Base-by-base conservation (phyloP, 1,140 invertebrate genomes). In the Conus betulinus region DNA sequence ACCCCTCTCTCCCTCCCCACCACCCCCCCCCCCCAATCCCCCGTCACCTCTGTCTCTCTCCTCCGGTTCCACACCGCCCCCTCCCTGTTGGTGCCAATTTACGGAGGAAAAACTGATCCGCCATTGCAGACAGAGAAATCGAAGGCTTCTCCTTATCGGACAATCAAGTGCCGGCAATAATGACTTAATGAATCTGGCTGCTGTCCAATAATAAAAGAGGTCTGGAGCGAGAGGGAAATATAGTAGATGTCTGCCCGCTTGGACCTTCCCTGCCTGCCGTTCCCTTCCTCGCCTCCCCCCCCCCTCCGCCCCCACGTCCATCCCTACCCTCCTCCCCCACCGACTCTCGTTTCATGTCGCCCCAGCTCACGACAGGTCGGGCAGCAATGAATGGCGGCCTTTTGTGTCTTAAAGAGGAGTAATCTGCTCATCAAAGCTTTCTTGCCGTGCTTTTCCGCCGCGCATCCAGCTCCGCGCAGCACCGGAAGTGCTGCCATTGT, bases 181-280 rank as follows among this genome's bases (percentile, higher is more conserved):
- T 86, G 84, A 89, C 88, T 89, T 89, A 89, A 89, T 89, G 88
- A 89, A 89, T 89, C 88, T 81, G 88, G 74, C 67, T 27, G 81
- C 60, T 7, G 25, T 52, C 71, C 74, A 87, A 88, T 84, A 88
- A 88, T 84, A 88, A 84, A 84, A 20, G 81, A 71, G 81, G 81
- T 13, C 13, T 53, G 81, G 55, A 55, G 81, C 23, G 63, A 52
- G 39, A 84, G 11, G 60, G 63, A 52, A 84, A 88, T 60, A 88
- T 55, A 53, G 82, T 84, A 53, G 67, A n/a, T 39, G 53, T 55
- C 53, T 84, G 83, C 20, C 10, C 39, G 39, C 39, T 39, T 39
- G 39, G 39, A 39, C 39, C 39, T 39, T 39, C 39, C 39, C 39
- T 39, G 39, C 39, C 39, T 39, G 39, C n/a, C 13, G 71, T 27